Evolutionary conservation across 35 echinoderm and acorn worm species (phyloP), one percentile per base, ranked within the genome.

Genomic region (Apostichopus japonicus): DNA sequence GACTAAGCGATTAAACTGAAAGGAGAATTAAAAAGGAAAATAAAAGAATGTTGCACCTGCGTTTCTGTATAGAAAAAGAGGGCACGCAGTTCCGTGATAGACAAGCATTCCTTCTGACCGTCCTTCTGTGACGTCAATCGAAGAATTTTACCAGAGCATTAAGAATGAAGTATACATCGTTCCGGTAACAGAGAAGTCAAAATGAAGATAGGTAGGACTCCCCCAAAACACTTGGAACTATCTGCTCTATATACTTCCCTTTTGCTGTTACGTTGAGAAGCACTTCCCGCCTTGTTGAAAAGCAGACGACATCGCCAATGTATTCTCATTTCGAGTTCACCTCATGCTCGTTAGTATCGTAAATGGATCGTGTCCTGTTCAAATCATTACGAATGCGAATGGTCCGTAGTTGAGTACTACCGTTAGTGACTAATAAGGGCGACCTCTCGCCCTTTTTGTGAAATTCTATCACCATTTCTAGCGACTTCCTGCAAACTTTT

Each of bases 251-350:
- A 89, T 72, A 89, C 71, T 17, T 67, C 63, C 86, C 10, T 63
- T 53, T 23, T 61, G 44, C 19, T 10, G 44, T 55, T 89, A 72
- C n/a, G 86, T 72, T 73, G 86, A 89, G 86, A 8, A 89, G 19
- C 86, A 89, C 61, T 72, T 89, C 67, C 86, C 86, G 67, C 61
- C 86, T 89, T 73, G 86, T 89, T 89, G 67, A 89, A 73, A 73
- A 89, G 59, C 61, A 89, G 86, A 89, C 86, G 62, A 89, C 86
- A 89, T 11, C 61, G 24, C 24, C 59, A 23, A 27, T 87, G 8
- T 65, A 14, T 65, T 23, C 83, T 10, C 16, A 24, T 53, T 87
- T 89, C 61, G 86, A 57, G 86, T 27, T 24, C n/a, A 22, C 51
- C 59, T 67, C 63, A 25, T 65, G 61, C 16, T 89, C 56, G 63